A percentile compares a stretch with the other conserved stretches of the same genome.
phyloP scores from a whole-genome alignment of 2,888 invertebrate species.

The Caenorhabditis japonica region DNA sequence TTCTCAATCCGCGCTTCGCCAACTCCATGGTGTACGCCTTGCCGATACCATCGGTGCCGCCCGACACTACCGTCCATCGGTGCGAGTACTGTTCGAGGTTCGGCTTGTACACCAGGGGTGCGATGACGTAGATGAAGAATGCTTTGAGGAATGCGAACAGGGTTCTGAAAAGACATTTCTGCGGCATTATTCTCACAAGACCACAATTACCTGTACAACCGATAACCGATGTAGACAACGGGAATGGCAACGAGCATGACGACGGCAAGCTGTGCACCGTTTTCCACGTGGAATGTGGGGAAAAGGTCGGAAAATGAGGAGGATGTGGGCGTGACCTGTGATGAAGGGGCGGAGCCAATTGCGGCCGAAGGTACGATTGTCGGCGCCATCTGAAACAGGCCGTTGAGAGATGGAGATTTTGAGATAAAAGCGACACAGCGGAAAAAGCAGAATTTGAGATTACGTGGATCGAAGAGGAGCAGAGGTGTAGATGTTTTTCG shows the following conservation, averaged over 20 bases:
- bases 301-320: slow-evolving; percentile 18
- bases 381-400: slow-evolving; percentile 47
- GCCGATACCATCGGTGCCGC: slow-evolving; percentile 75
- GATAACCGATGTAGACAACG: slow-evolving; percentile 54
- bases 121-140: slow-evolving; percentile 68
- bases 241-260: slow-evolving; percentile 58
- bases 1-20: slow-evolving; percentile 70
- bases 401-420: slow-evolving; percentile 7
- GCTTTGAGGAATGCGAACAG: slow-evolving; percentile 69
- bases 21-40: slow-evolving; percentile 72
- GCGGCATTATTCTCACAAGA: not conserved
- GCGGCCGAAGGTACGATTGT: too few species aligned
- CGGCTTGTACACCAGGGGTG: slow-evolving; percentile 70
- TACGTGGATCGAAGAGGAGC: not conserved
- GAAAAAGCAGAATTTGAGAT: slow-evolving; percentile 6
- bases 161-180: slow-evolving; percentile 59
- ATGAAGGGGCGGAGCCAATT: slow-evolving; percentile 10
- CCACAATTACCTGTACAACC: slow-evolving; percentile 53
- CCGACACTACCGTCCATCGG: slow-evolving; percentile 75
- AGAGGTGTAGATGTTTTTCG: too few species aligned
- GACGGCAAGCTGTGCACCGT: slow-evolving; percentile 23
- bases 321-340: slow-evolving; percentile 12
- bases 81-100: slow-evolving; percentile 62
- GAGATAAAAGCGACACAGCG: not conserved
- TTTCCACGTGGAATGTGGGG: slow-evolving; percentile 35